Conservation (phyloP, 2,797 vertebrate species). For the Enteromius afrohamiltoni region DNA sequence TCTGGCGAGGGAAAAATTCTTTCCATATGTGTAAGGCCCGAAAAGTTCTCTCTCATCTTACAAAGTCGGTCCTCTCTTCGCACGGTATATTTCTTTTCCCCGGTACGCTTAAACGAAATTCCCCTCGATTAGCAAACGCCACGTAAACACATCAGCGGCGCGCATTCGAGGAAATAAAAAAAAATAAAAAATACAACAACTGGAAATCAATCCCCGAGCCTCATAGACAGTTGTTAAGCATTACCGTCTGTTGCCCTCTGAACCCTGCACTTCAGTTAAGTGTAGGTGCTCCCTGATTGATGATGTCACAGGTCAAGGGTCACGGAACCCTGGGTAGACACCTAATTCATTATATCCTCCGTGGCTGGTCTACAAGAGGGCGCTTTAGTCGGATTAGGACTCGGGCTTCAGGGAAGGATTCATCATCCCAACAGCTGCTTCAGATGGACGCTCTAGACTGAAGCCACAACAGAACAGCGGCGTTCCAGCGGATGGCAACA, state of each 20-base stretch:
- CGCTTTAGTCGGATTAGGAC: slow-evolving; percentile 84
- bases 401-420: slow-evolving; percentile 86
- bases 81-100: slow-evolving; percentile 68
- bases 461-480: slow-evolving; percentile 37
- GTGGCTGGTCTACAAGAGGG: slow-evolving; percentile 84
- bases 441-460: slow-evolving; percentile 33
- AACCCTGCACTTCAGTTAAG: slow-evolving; percentile 81
- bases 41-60: slow-evolving; percentile 44
- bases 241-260: slow-evolving; percentile 77
- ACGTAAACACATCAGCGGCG: slow-evolving; percentile 76
- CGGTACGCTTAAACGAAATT: slow-evolving; percentile 75
- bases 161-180: slow-evolving; percentile 70
- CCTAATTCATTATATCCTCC: slow-evolving; percentile 98
- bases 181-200: slow-evolving; percentile 81
- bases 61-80: slow-evolving; percentile 64
- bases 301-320: slow-evolving; percentile 91
- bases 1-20: slow-evolving; percentile 69
- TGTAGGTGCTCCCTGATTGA: slow-evolving; percentile 91
- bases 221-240: slow-evolving; percentile 74
- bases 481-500: slow-evolving; percentile 45
- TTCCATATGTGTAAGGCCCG: slow-evolving; percentile 78
- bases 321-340: slow-evolving; percentile 89
- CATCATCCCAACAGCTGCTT: slow-evolving; percentile 77
- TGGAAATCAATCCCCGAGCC: slow-evolving; percentile 71
- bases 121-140: slow-evolving; percentile 74